phyloP scores from a whole-genome alignment of 2,888 invertebrate genomes.

The Drosophila fulvimacula region DNA sequence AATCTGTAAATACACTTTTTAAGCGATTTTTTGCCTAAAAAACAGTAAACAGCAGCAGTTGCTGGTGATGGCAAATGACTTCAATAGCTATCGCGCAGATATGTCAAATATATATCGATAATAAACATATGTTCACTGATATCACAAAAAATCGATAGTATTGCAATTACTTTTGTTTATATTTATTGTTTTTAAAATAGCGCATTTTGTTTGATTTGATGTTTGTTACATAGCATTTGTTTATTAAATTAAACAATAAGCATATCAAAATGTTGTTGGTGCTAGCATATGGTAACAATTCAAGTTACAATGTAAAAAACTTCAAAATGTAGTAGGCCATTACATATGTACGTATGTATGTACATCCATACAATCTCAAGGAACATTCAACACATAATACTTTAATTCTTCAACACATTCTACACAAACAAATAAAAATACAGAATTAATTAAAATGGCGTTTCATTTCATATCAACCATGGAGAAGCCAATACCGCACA shows the following conservation, averaged over 20 bases:
- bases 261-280: not conserved
- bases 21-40: conserved; percentile 13
- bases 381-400: conserved; percentile 5
- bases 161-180: not conserved
- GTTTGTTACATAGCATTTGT: not conserved
- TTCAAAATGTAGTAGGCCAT: conserved; percentile 16
- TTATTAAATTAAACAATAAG: not conserved
- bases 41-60: conserved; percentile 54
- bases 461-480: conserved; percentile 86
- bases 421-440: not conserved
- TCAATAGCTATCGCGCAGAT: conserved; percentile 36
- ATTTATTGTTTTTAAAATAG: not conserved
- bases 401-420: not conserved
- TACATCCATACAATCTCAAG: not conserved
- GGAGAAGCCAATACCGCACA: conserved; percentile 89
- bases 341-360: not conserved
- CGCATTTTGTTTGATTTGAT: not conserved
- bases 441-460: conserved; percentile 63
- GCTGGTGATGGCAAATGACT: conserved; percentile 19
- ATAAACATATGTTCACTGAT: conserved; percentile 38
- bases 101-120: conserved; percentile 17
- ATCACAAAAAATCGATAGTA: conserved; percentile 17
- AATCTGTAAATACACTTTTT: conserved; percentile 11
- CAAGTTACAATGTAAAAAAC: not conserved
- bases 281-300: not conserved